Base-by-base conservation (phyloP, 2,113 vertebrate genomes). In the Nansenia antarctica region DNA sequence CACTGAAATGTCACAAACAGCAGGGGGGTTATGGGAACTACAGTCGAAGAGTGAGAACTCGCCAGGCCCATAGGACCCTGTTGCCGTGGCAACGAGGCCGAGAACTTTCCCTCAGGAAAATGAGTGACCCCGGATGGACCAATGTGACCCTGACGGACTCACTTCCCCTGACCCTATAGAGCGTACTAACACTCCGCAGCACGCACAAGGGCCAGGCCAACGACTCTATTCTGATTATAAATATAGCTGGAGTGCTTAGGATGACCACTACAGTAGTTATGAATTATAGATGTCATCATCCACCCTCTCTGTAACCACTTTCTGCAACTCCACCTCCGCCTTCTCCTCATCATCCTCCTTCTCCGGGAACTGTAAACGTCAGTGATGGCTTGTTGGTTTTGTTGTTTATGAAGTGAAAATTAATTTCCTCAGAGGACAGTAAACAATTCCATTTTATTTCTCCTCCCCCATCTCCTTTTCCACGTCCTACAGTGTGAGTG, bases 11-110 rank as follows among this genome's bases (percentile, higher is more conserved):
- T 65, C 45, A 59, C 31, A 39, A n/a, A 37, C 45, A 49, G 45
- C 45, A 20, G 45, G 31, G 69, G 67, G 85, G 75, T 69, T 83
- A 65, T 88, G 88, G 87, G 88, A 91, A 89, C 76, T 72, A 35
- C n/a, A n/a, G n/a, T n/a, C n/a, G n/a, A n/a, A n/a, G 27, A 57
- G 18, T 34, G n/a, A 31, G 67, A 60, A 65, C 15, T 64, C 31
- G 12, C 18, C 4, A 47, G 29, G 65, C 24, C 63, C 59, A 59
- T 9, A 32, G 52, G 62, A 61, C 45, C 6, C 15, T 31, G 65
- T 69, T 65, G 58, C 32, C 70, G n/a, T 39, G 11, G 53, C 57
- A 60, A 64, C 12, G 2, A 75, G 75, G 74, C 74, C 71, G n/a
- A 69, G 39, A 74, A n/a, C 53, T 74, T 85, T 83, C 83, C 81